Base-by-base conservation (phyloP, 1,140 invertebrate genomes). In the Drosophila athabasca region DNA sequence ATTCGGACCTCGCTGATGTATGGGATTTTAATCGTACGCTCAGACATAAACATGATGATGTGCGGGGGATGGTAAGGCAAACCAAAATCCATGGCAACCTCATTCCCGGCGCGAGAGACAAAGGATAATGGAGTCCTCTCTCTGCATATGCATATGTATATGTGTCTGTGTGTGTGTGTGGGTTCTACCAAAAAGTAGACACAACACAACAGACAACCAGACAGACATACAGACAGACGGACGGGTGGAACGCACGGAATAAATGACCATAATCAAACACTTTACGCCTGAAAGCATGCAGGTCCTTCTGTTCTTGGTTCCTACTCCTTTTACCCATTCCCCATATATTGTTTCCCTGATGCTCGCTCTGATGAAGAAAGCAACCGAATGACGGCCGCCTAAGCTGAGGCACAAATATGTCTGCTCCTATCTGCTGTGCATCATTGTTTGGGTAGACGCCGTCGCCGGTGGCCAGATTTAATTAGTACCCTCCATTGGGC, bases 221-320 rank as follows among this genome's bases (percentile, higher is more conserved):
- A 52, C 22, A 52, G 29, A 22, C 60, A 35, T 58, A 41, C 19
- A 57, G 62, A 39, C 51, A 67, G 51, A 72, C 68, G 57, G 62
- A 66, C 35, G 35, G 57, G 35, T 46, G 17, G 17, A 49, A 59
- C 57, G 57, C 57, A 71, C 75, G 60, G 77, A 88, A 88, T 88
- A 82, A 88, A 88, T 80, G 83, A 87, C 82, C 77, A 82, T 88
- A 88, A 88, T 88, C 83, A 88, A 88, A 87, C 79, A 87, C 83
- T 87, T 88, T 82, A 82, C 83, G 83, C 79, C 76, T 87, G 78
- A 87, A 64, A 83, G 81, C 80, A 72, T 79, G 71, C 61, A 35
- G 57, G 35, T 39, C 35, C 35, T 35, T 35, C 3, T 35, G 31
- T 35, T 35, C 9, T 31, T 31, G 29, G 29, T 31, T 22, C 52